Evolutionary conservation across 2,113 vertebrate genomes (phyloP).

Genomic region (Leucosticte australis): DNA sequence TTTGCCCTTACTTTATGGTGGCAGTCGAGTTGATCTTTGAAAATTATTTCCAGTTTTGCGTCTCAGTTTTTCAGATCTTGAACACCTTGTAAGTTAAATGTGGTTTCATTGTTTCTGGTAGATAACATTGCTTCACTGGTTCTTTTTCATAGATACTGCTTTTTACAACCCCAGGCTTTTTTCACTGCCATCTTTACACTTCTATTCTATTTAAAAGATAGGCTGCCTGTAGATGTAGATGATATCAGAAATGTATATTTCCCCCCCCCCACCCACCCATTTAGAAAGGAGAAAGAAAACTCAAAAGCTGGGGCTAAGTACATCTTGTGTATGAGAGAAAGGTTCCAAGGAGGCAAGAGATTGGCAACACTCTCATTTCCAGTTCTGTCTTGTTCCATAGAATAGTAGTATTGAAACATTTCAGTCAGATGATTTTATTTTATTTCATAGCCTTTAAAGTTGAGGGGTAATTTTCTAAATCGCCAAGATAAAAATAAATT

Average conservation of each 20-base stretch:
- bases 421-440: background rate
- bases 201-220: background rate
- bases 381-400: background rate
- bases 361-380: background rate
- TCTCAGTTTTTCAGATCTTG: background rate
- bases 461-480: background rate
- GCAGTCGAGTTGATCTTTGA: background rate
- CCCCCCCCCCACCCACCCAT: accelerated
- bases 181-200: background rate
- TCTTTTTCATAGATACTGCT: background rate
- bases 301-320: background rate
- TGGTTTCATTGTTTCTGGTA: background rate
- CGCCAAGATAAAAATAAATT: background rate
- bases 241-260: background rate
- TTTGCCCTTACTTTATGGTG: background rate
- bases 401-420: background rate
- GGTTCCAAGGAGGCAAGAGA: background rate
- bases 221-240: background rate
- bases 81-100: background rate
- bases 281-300: background rate
- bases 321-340: background rate
- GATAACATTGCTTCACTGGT: background rate
- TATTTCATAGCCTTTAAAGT: background rate
- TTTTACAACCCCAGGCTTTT: background rate
- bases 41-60: background rate